Evolutionary conservation across 2,888 invertebrate genomes (phyloP), one percentile per base, ranked within the genome.

Genomic region (Dyspetes luteomarginatus): DNA sequence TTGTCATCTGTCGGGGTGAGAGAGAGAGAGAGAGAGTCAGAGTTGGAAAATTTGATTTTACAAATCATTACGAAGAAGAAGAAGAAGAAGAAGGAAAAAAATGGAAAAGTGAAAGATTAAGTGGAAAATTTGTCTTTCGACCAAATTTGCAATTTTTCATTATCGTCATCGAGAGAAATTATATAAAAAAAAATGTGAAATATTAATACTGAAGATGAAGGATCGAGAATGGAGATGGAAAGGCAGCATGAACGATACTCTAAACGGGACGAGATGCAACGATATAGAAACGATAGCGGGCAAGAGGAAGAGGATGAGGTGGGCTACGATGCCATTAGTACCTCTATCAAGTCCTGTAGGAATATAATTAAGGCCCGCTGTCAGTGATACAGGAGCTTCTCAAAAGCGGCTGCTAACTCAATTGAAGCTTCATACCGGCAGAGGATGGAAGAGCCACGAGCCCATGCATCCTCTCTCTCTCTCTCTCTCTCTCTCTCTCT

Each of bases 361-460:
- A 91, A 91, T 91, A 86, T 89, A 89, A 91, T 91, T 90, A 90
- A 89, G 89, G 88, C 87, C 82, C 84, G 87, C 89, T 89, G 89
- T 89, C 88, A 89, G 89, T 87, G 90, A 90, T 90, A 90, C 89
- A 88, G 89, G 85, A 90, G 87, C 90, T 90, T 86, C 91, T 91
- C 91, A 91, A 91, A 91, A 91, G 91, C 90, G 91, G 87, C 89
- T 87, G 86, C 84, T 90, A 90, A 91, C 89, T 84, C 85, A 86
- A 89, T 91, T 90, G 90, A 88, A 82, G 73, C 74, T 64, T 71
- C 78, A 67, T 74, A 43, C 62, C 52, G 73, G 82, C 55, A 86
- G 81, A 87, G 87, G 84, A 85, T 86, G 86, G 89, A 82, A 87
- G 86, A 87, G 86, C 48, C 75, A 2, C 48, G 48, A 17, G 48